phyloP scores from a whole-genome alignment of 2,888 invertebrate genomes.

The Colletes collaris region DNA sequence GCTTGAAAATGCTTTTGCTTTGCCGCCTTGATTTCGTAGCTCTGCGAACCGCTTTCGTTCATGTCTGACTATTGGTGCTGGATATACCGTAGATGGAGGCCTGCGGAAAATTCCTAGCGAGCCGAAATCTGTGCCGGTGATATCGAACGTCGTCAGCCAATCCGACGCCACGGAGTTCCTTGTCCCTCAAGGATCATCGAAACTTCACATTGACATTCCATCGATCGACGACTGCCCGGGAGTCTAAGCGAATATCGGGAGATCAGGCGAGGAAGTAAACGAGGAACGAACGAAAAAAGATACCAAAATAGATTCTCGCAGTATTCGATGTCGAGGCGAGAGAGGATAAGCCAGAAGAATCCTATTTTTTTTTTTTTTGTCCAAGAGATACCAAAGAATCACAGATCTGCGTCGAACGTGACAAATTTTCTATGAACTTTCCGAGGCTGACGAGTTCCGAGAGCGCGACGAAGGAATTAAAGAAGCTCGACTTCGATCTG shows the following conservation, averaged over 20 bases:
- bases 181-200: slow-evolving; percentile 72
- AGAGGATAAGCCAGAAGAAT: too few species aligned
- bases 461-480: too few species aligned
- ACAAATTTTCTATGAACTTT: too few species aligned
- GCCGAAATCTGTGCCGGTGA: slow-evolving; percentile 71
- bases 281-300: background rate
- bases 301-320: background rate
- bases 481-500: slow-evolving; percentile 4
- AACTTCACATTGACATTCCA: slow-evolving; percentile 80
- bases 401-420: too few species aligned
- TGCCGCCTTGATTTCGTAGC: background rate
- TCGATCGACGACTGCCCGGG: slow-evolving; percentile 77
- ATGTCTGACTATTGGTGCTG: slow-evolving; percentile 76
- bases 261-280: background rate
- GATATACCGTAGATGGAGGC: slow-evolving; percentile 76
- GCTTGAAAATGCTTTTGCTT: background rate
- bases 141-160: slow-evolving; percentile 68
- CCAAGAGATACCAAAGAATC: too few species aligned
- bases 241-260: slow-evolving; percentile 40
- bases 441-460: too few species aligned
- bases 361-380: too few species aligned
- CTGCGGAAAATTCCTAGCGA: slow-evolving; percentile 78
- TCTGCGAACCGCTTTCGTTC: slow-evolving; percentile 30
- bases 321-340: too few species aligned
- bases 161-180: slow-evolving; percentile 68